Evolutionary conservation across 2,888 invertebrate species (phyloP).

Genomic region (Cheiracanthium punctorium): DNA sequence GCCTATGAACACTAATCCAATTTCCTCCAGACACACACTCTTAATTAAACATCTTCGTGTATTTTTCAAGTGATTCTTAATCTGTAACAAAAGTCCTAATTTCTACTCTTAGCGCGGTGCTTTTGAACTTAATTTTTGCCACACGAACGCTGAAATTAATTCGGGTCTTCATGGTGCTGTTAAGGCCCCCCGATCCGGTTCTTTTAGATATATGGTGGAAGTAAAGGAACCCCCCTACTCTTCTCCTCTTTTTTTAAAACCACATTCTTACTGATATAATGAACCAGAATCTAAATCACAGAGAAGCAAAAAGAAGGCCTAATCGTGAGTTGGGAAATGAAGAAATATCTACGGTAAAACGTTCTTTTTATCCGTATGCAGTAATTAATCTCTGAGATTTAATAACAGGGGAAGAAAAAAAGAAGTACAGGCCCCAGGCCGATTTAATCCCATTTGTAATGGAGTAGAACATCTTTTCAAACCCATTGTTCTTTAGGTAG

Average conservation of each 20-base stretch:
- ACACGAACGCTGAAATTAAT: not conserved
- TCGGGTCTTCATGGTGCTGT: too few species aligned
- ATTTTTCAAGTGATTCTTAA: too few species aligned
- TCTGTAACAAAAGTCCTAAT: not conserved
- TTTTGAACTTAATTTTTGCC: not conserved
- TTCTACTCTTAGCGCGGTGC: not conserved
- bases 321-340: slow-evolving; percentile 30
- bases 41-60: too few species aligned
- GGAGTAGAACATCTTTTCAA: slow-evolving; percentile 62
- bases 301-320: not conserved
- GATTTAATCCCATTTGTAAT: slow-evolving; percentile 63
- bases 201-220: too few species aligned
- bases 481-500: slow-evolving; percentile 60
- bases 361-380: slow-evolving; percentile 20
- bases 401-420: slow-evolving; percentile 32
- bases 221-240: too few species aligned
- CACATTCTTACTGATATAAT: not conserved
- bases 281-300: not conserved
- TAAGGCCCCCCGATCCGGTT: too few species aligned
- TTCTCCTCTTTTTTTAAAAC: not conserved
- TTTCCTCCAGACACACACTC: too few species aligned
- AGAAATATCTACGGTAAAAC: slow-evolving; percentile 16
- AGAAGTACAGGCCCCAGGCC: slow-evolving; percentile 18
- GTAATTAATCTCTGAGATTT: slow-evolving; percentile 61
- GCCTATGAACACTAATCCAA: too few species aligned